Evolutionary conservation across 64 coral and sea anemone species (phyloP).

Genomic region (Actinia tenebrosa): DNA sequence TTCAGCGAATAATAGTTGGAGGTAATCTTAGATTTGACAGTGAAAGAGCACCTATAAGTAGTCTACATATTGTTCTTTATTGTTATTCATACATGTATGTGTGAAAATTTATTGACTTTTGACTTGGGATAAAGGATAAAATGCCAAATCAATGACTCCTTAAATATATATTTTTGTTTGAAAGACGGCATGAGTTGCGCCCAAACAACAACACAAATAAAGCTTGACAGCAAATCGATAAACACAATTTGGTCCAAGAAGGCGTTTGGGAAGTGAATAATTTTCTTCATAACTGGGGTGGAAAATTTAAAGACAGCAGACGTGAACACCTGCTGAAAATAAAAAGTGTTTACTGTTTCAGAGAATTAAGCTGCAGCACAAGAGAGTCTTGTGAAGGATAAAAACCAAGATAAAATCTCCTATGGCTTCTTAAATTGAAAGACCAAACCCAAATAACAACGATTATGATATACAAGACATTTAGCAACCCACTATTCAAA

Average conservation of each 20-base stretch:
- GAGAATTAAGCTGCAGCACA: not conserved
- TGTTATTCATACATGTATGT: not conserved
- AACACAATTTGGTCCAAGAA: not conserved
- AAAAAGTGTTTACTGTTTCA: not conserved
- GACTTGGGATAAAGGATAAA: not conserved
- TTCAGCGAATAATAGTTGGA: not conserved
- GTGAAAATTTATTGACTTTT: not conserved
- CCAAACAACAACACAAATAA: conserved; percentile 1
- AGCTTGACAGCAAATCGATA: not conserved
- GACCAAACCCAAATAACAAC: not conserved
- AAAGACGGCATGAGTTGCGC: not conserved
- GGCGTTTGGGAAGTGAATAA: not conserved
- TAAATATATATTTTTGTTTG: not conserved
- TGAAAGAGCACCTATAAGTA: not conserved
- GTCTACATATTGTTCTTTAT: not conserved
- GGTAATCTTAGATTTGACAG: not conserved
- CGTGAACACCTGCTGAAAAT: not conserved
- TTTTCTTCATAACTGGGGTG: not conserved
- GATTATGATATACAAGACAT: not conserved
- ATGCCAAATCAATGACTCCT: not conserved
- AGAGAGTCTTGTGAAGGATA: not conserved
- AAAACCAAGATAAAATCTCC: not conserved
- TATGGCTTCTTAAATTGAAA: not conserved
- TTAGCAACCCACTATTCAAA: not conserved
- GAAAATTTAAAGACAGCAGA: not conserved